Conservation (phyloP, 1,140 invertebrate genomes). For the Rhyacophila brunnea region DNA sequence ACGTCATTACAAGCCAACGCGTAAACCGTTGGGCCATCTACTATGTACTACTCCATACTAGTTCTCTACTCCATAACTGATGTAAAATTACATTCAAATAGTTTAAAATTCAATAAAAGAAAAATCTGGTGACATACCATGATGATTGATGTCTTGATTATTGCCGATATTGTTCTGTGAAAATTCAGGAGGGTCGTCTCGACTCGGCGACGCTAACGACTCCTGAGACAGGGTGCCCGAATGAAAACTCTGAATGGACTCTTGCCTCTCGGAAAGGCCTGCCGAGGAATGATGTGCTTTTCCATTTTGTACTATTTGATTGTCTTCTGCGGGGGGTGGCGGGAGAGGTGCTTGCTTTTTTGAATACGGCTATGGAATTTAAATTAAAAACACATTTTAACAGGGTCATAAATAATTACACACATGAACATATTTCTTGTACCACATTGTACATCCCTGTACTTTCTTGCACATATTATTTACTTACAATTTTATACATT, state of each 20-base stretch:
- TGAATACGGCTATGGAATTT: constrained; percentile 24
- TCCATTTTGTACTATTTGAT: neutral
- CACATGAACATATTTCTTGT: too few species aligned
- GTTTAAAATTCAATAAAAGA: too few species aligned
- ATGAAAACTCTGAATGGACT: neutral
- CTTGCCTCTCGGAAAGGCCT: neutral
- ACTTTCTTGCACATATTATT: too few species aligned
- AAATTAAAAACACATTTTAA: too few species aligned
- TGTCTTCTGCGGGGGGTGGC: neutral
- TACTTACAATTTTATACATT: too few species aligned
- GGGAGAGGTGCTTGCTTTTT: constrained; percentile 29
- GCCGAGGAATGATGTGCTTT: neutral
- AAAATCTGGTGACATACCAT: neutral
- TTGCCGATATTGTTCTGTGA: constrained; percentile 7
- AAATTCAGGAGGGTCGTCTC: neutral
- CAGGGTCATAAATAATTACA: too few species aligned
- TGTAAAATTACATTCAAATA: too few species aligned
- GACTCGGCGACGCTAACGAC: neutral
- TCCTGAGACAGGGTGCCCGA: neutral
- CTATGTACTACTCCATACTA: too few species aligned
- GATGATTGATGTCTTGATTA: constrained; percentile 6
- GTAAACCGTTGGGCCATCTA: too few species aligned
- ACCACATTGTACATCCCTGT: too few species aligned
- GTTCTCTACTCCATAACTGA: too few species aligned
- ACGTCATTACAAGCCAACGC: too few species aligned